A percentile compares a stretch with the other conserved stretches of the same genome.
Evolutionary conservation across 2,797 vertebrate genomes (phyloP).

Genomic region (Alcedo quadribrachys): DNA sequence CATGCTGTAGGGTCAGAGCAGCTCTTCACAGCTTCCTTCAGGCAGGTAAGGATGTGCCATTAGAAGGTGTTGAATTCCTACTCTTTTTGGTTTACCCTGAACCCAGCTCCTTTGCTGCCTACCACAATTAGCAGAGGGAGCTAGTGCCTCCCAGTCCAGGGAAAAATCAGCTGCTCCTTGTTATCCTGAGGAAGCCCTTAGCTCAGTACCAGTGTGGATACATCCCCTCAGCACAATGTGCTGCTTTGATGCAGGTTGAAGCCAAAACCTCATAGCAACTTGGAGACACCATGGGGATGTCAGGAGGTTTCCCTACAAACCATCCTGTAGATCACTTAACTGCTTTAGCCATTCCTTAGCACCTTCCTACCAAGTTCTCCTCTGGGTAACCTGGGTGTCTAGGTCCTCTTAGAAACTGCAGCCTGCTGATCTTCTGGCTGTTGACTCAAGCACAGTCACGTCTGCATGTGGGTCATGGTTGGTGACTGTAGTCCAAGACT

Average conservation of each 20-base stretch:
- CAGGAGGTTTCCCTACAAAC: neutral
- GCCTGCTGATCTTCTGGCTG: neutral
- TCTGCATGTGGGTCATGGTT: neutral
- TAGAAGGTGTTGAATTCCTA: neutral
- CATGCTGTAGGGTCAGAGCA: fast-evolving
- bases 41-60: neutral
- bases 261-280: neutral
- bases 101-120: neutral
- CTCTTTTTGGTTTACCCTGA: neutral
- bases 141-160: neutral
- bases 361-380: neutral
- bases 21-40: neutral
- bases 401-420: neutral
- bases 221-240: fast-evolving
- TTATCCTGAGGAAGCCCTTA: neutral
- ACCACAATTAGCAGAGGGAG: neutral
- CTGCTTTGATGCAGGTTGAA: neutral
- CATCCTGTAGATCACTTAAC: neutral
- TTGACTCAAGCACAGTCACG: conserved; percentile 41
- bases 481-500: neutral
- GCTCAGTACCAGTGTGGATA: neutral
- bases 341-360: neutral
- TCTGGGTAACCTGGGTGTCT: neutral
- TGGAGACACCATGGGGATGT: neutral
- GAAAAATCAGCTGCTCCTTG: neutral